phyloP scores from a whole-genome alignment of 1,140 invertebrate genomes.

The Zaprionus nigranus region DNA sequence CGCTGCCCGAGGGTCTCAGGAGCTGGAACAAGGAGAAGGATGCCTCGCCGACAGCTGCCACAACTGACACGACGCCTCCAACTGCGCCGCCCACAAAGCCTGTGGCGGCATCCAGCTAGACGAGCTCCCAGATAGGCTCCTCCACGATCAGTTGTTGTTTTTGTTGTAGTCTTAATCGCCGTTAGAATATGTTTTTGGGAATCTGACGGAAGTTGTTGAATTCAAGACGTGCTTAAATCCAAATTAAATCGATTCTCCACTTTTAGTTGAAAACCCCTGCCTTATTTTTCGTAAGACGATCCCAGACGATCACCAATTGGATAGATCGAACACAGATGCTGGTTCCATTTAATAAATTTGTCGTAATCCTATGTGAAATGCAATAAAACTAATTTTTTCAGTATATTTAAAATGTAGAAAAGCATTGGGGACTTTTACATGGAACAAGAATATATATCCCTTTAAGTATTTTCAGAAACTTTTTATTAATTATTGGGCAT shows the following conservation, averaged over 20 bases:
- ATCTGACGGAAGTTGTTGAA: slow-evolving; percentile 23
- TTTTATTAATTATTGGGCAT: neutral
- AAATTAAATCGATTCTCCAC: slow-evolving; percentile 4
- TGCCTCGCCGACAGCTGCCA: slow-evolving; percentile 25
- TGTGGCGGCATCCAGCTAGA: slow-evolving; percentile 58
- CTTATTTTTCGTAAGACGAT: neutral
- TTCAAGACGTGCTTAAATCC: slow-evolving; percentile 33
- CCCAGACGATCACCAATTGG: neutral
- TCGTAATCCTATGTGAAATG: slow-evolving; percentile 42
- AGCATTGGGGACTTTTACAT: slow-evolving; percentile 5
- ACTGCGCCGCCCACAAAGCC: slow-evolving; percentile 65
- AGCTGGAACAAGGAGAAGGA: slow-evolving; percentile 94
- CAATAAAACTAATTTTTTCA: slow-evolving; percentile 32
- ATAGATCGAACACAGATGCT: neutral
- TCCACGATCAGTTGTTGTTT: slow-evolving; percentile 20
- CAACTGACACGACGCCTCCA: slow-evolving; percentile 51
- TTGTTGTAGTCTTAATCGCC: slow-evolving; percentile 40
- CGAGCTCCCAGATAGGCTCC: too few relatives aligned
- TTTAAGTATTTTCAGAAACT: slow-evolving; percentile 13
- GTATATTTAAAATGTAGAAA: slow-evolving; percentile 1
- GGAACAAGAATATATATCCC: neutral
- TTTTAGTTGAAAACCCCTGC: slow-evolving; percentile 19
- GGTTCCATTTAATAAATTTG: slow-evolving; percentile 45
- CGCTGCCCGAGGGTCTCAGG: slow-evolving; percentile 97
- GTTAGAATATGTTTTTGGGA: slow-evolving; percentile 26